Evolutionary conservation across 1,140 invertebrate species (phyloP).

Genomic region (Cotesia glomerata): DNA sequence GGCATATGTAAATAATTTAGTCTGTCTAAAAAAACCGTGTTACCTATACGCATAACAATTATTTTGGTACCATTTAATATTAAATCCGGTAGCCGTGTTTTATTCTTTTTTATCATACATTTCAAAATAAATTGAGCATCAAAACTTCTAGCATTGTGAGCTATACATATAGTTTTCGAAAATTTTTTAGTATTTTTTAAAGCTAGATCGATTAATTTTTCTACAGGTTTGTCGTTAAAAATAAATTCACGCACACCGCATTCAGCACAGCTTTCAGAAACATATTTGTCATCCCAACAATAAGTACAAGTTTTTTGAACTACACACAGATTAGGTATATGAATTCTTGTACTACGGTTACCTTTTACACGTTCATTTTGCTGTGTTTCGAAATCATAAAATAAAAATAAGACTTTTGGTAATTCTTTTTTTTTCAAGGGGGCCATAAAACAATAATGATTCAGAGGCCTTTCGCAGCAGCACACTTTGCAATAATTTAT

Average conservation of each 20-base stretch:
- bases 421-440: background rate
- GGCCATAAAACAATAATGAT: background rate
- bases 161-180: constrained; percentile 32
- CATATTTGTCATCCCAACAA: background rate
- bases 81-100: constrained; percentile 22
- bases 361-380: background rate
- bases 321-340: background rate
- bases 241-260: constrained; percentile 12
- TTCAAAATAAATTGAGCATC: constrained; percentile 42
- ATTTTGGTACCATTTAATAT: constrained; percentile 37
- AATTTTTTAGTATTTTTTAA: background rate
- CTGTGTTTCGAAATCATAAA: background rate
- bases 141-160: constrained; percentile 39
- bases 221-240: constrained; percentile 6
- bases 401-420: background rate
- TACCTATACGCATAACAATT: constrained; percentile 28
- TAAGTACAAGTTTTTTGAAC: too few species aligned
- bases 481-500: background rate
- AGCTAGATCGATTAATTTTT: constrained; percentile 19
- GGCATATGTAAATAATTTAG: constrained; percentile 44
- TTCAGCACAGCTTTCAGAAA: background rate
- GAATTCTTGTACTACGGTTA: background rate
- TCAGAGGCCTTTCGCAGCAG: background rate
- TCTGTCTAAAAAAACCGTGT: constrained; percentile 42
- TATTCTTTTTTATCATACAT: constrained; percentile 29